Evolutionary conservation across 2,888 invertebrate species (phyloP), one percentile per base, ranked within the genome.

Genomic region (Phorcus lineatus): DNA sequence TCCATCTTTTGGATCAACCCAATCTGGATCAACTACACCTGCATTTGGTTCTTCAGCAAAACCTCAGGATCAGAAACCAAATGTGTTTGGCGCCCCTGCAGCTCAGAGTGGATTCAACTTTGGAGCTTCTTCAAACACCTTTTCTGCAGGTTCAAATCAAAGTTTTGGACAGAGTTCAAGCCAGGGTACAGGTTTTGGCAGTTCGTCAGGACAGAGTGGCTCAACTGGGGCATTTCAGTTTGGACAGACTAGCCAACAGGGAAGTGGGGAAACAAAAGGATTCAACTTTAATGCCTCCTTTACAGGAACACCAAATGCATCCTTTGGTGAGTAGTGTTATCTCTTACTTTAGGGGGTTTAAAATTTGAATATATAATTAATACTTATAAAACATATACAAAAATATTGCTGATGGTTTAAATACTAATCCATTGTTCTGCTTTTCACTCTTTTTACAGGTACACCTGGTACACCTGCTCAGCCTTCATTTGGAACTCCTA

Each of bases 11-110:
- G 82, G 82, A 17, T n/a, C 78, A 2, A 17, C 82, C 57, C 78
- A 81, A 31, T 66, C 78, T 66, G 79, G 75, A 36, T 53, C 83
- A 40, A 62, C 83, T 28, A 40, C 77, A 31, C 79, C 81, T 28
- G 78, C 79, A 6, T 86, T 86, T 84, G 86, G 85, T 36, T 62
- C 81, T 13, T 31, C 80, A 24, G 53, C 80, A 9, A 85, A 82
- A 82, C 81, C 80, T 57, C 19, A 76, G 52, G 79, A 79, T 22
- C 81, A 81, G 16, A 70, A 76, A 75, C 77, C 53, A 13, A 24
- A 57, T n/a, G 76, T 62, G 47, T 78, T 78, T 79, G 79, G 81
- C 2, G 57, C 78, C 22, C 28, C 79, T 24, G 66, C 80, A 17
- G 17, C 83, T 47, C 70, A 66, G n/a, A 28, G 53, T 47, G 78